Conservation (phyloP, 2,888 invertebrate genomes). For the Perizoma affinitatum region DNA sequence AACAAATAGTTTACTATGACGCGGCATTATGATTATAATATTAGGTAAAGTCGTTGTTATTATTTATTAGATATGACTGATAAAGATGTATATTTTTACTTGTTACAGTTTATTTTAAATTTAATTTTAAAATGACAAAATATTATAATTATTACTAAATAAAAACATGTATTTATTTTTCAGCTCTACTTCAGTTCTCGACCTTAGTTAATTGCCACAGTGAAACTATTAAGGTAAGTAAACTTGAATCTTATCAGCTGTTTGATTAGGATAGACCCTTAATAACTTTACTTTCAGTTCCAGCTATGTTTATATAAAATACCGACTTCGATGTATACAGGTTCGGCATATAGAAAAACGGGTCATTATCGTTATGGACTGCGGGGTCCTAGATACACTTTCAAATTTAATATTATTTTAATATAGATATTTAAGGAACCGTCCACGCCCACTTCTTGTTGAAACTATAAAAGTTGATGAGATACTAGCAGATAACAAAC, state of each 20-base stretch:
- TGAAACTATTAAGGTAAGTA: constrained; percentile 68
- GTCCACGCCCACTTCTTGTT: too few species aligned
- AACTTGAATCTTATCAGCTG: background rate
- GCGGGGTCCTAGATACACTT: too few species aligned
- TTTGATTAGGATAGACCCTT: background rate
- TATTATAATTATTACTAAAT: background rate
- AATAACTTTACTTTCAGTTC: background rate
- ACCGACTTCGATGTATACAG: background rate
- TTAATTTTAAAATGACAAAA: too few species aligned
- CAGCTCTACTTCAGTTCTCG: constrained; percentile 54
- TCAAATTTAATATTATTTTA: too few species aligned
- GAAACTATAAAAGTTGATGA: too few species aligned
- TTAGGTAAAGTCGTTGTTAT: constrained; percentile 49
- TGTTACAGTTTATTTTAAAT: too few species aligned
- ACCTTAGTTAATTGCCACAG: constrained; percentile 61
- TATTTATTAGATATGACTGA: background rate
- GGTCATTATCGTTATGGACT: too few species aligned
- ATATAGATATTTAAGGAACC: too few species aligned
- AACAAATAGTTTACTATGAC: constrained; percentile 47
- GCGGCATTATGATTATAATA: constrained; percentile 56
- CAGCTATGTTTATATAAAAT: background rate
- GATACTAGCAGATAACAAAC: too few species aligned
- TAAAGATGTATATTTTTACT: too few species aligned
- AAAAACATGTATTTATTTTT: constrained; percentile 35
- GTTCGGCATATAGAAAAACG: too few species aligned